Conservation (phyloP, 2,888 invertebrate species). For the Clusia tigrina region DNA sequence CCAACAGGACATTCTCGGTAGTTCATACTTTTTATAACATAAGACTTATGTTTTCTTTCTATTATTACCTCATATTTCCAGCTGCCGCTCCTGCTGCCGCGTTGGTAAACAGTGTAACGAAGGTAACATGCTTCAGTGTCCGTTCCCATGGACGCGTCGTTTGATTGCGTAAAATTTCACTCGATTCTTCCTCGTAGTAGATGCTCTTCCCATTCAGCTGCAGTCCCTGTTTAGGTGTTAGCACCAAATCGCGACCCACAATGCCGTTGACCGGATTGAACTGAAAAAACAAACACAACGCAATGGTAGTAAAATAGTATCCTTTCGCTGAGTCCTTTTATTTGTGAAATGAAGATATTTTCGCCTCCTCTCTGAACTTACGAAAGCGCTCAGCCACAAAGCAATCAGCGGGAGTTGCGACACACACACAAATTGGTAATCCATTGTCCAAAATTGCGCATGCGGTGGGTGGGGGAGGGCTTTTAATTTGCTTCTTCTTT, state of each 20-base stretch:
- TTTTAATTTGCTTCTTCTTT: slow-evolving; percentile 13
- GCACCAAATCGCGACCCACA: slow-evolving; percentile 58
- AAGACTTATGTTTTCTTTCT: no score
- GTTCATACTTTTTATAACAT: no score
- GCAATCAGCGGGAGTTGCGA: slow-evolving; percentile 29
- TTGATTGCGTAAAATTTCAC: slow-evolving; percentile 16
- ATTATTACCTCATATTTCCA: slow-evolving; percentile 58
- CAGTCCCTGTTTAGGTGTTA: slow-evolving; percentile 57
- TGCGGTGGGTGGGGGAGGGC: slow-evolving; percentile 17
- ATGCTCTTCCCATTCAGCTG: slow-evolving; percentile 57
- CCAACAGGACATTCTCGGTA: no score
- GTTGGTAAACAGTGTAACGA: slow-evolving; percentile 68
- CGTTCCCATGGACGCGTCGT: slow-evolving; percentile 69
- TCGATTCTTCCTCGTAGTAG: slow-evolving; percentile 52
- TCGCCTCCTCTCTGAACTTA: slow-evolving; percentile 23
- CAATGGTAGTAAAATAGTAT: no score
- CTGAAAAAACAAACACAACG: slow-evolving; percentile 24
- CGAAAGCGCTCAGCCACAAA: background rate
- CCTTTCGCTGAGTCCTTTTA: background rate
- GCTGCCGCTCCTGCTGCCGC: slow-evolving; percentile 46
- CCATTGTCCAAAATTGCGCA: slow-evolving; percentile 43
- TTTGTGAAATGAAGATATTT: no score
- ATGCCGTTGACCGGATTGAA: slow-evolving; percentile 38
- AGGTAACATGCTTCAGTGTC: slow-evolving; percentile 73
- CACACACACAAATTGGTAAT: slow-evolving; percentile 40